Conservation (phyloP, 2,888 invertebrate genomes). For the Nymphalis polychloros region DNA sequence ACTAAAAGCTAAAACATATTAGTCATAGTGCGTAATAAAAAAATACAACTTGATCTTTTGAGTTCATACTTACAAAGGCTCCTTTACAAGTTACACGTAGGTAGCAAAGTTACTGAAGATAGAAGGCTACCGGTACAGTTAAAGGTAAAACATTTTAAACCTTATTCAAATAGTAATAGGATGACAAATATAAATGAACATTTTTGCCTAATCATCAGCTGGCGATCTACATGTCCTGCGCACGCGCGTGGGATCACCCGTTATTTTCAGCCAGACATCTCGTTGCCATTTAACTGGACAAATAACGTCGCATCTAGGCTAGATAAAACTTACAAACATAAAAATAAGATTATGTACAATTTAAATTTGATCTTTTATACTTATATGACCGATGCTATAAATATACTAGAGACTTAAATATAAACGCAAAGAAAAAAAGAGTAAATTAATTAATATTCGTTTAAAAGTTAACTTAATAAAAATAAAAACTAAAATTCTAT, state of each 20-base stretch:
- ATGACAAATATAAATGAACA: slow-evolving; percentile 2
- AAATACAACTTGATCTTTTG: slow-evolving; percentile 9
- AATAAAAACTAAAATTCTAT: not conserved
- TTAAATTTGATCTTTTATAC: not conserved
- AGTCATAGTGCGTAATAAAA: slow-evolving; percentile 1
- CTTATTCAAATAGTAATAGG: slow-evolving; percentile 10
- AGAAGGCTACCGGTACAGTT: slow-evolving; percentile 36
- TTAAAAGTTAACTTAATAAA: not conserved
- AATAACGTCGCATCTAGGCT: slow-evolving; percentile 12
- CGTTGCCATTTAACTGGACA: slow-evolving; percentile 25
- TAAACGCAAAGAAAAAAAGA: not conserved
- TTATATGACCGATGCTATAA: not conserved
- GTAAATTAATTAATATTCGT: not conserved
- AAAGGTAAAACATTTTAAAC: slow-evolving; percentile 8
- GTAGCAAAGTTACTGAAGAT: slow-evolving; percentile 38
- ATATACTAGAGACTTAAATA: too few relatives aligned
- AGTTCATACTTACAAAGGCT: slow-evolving; percentile 28
- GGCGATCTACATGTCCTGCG: slow-evolving; percentile 53
- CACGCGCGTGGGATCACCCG: slow-evolving; percentile 57
- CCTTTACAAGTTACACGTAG: slow-evolving; percentile 36
- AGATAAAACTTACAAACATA: not conserved
- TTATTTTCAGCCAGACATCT: slow-evolving; percentile 42
- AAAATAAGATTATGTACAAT: too few relatives aligned
- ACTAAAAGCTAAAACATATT: not conserved
- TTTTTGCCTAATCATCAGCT: slow-evolving; percentile 45